A percentile compares a stretch with the other conserved stretches of the same genome.
Evolutionary conservation across 2,888 invertebrate species (phyloP).

Genomic region (Anthophora plumipes): DNA sequence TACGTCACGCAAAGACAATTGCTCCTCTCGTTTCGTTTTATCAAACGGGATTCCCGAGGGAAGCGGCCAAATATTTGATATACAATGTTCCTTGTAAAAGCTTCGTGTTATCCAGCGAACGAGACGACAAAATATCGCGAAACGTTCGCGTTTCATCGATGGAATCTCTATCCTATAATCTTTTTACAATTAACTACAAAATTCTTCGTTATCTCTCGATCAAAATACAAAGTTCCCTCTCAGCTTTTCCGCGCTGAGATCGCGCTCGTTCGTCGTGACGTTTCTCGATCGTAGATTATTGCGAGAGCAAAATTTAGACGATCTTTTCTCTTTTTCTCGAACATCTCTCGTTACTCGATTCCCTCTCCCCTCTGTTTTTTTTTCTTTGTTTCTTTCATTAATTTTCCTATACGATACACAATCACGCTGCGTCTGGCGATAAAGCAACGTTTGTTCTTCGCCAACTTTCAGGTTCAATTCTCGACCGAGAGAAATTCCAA

Average conservation of each 20-base stretch:
- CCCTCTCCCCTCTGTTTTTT: neutral
- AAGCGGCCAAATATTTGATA: constrained; percentile 19
- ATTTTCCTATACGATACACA: neutral
- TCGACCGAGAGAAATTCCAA: constrained; percentile 11
- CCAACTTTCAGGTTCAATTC: too few relatives aligned
- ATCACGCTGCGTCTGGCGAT: neutral
- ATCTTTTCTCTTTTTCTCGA: neutral
- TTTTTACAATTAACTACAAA: constrained; percentile 1
- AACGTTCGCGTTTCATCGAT: neutral
- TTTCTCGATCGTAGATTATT: constrained; percentile 4
- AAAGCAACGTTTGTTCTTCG: constrained; percentile 6
- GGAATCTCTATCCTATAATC: neutral
- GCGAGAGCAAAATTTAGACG: neutral
- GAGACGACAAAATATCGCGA: neutral
- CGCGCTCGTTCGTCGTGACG: neutral
- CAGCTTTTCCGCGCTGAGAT: neutral
- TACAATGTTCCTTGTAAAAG: constrained; percentile 23
- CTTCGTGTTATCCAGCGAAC: constrained; percentile 7
- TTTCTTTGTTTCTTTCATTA: too few relatives aligned
- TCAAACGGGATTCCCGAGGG: constrained; percentile 9
- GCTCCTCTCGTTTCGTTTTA: neutral
- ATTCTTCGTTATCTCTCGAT: neutral
- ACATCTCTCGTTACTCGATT: neutral
- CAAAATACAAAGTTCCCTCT: constrained; percentile 3
- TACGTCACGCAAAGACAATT: constrained; percentile 24